Conservation (phyloP, 1,140 invertebrate genomes). For the Nasonia vitripennis region DNA sequence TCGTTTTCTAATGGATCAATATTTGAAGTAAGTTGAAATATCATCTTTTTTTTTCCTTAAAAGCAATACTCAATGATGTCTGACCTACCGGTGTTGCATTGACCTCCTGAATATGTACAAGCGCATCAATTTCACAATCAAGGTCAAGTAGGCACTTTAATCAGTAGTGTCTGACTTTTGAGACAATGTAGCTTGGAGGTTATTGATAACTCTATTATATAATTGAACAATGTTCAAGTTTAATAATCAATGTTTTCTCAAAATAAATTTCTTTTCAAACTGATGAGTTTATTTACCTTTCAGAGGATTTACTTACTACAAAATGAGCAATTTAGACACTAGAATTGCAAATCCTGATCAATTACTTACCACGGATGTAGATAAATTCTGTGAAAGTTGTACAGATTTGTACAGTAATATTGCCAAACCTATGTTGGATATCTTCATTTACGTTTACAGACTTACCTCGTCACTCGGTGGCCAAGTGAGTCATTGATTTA, state of each 20-base stretch:
- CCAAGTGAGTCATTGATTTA: slow-evolving; percentile 75
- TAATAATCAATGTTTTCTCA: slow-evolving; percentile 35
- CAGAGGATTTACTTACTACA: slow-evolving; percentile 97
- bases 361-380: slow-evolving; percentile 95
- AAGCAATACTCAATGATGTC: neutral
- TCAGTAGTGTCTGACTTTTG: neutral
- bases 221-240: neutral
- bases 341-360: slow-evolving; percentile 97
- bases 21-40: slow-evolving; percentile 86
- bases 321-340: slow-evolving; percentile 96
- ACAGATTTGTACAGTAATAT: slow-evolving; percentile 97
- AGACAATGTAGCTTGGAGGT: slow-evolving; percentile 48
- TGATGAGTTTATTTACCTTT: slow-evolving; percentile 63
- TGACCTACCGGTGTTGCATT: neutral
- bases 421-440: slow-evolving; percentile 97
- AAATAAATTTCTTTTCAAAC: slow-evolving; percentile 26
- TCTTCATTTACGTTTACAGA: slow-evolving; percentile 94
- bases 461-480: slow-evolving; percentile 90
- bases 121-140: slow-evolving; percentile 26
- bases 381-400: slow-evolving; percentile 97
- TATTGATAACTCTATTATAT: slow-evolving; percentile 16
- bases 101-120: slow-evolving; percentile 28
- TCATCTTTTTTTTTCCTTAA: neutral
- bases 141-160: slow-evolving; percentile 8
- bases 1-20: slow-evolving; percentile 90